phyloP scores from a whole-genome alignment of 2,113 vertebrate genomes.

The Limanda limanda region DNA sequence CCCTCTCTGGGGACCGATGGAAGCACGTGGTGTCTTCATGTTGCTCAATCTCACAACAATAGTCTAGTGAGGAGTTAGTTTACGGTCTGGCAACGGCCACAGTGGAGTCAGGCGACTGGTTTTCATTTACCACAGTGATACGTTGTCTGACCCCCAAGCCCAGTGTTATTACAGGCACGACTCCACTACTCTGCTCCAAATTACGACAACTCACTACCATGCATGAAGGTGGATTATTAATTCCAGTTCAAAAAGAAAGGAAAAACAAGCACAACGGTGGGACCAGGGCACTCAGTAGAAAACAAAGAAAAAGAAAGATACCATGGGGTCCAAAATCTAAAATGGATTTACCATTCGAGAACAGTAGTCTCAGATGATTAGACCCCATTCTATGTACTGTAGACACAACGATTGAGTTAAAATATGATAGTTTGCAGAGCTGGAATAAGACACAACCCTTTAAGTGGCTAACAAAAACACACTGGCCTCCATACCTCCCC shows the following conservation, averaged over 20 bases:
- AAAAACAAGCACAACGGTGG: neutral
- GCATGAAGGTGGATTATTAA: slow-evolving; percentile 21
- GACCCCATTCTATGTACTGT: neutral
- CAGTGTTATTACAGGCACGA: slow-evolving; percentile 63
- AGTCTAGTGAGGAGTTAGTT: slow-evolving; percentile 64
- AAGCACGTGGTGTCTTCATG: slow-evolving; percentile 57
- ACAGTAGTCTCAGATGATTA: neutral
- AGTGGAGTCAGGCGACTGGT: slow-evolving; percentile 42
- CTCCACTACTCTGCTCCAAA: slow-evolving; percentile 31
- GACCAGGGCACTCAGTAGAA: neutral
- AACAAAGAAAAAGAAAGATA: neutral
- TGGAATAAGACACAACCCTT: slow-evolving; percentile 19
- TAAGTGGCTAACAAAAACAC: slow-evolving; percentile 43
- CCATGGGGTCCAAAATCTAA: neutral
- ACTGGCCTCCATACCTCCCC: slow-evolving; percentile 11
- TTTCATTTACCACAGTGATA: slow-evolving; percentile 61
- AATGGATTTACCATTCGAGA: neutral
- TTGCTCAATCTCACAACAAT: slow-evolving; percentile 64
- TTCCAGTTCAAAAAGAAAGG: slow-evolving; percentile 9
- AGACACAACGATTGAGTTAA: slow-evolving; percentile 30
- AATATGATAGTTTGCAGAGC: slow-evolving; percentile 21
- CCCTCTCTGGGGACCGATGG: slow-evolving; percentile 11
- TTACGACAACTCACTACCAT: slow-evolving; percentile 32
- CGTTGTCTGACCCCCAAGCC: slow-evolving; percentile 55
- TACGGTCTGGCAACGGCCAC: slow-evolving; percentile 53